These are phyloP conservation scores for Oikopleura dioica DNA, from an alignment of 23 tunicate genomes.

Conservation along the genomic window DNA sequence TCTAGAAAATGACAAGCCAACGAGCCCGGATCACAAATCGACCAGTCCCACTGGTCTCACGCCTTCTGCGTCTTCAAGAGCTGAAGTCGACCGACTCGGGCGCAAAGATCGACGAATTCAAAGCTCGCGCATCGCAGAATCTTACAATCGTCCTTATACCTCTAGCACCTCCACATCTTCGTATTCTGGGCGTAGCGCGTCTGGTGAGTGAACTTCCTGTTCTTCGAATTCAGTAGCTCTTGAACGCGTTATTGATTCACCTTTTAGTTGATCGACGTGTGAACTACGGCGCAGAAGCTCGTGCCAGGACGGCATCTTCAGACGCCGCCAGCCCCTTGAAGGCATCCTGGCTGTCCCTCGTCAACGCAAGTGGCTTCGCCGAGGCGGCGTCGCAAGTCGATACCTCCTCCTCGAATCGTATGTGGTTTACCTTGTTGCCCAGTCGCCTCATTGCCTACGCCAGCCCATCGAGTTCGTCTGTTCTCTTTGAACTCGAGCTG, in stretches of 20 bases:
- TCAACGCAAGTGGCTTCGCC: not conserved
- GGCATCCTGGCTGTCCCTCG: slow-evolving; percentile 1
- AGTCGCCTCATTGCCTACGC: not conserved
- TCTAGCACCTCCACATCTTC: not conserved
- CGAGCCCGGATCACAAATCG: not conserved
- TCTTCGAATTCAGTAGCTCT: not conserved
- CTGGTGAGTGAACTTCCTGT: not conserved
- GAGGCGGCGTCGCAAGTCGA: not conserved
- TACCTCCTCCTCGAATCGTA: not conserved
- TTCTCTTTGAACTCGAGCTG: not conserved
- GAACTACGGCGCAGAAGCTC: not conserved
- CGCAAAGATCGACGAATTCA: too few relatives aligned
- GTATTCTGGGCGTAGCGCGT: not conserved
- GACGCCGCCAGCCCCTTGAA: not conserved
- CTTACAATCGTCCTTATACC: not conserved
- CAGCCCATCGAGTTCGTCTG: not conserved
- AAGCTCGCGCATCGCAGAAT: too few relatives aligned
- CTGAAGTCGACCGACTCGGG: not conserved
- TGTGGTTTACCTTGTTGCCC: not conserved
- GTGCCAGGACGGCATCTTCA: not conserved
- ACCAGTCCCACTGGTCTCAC: not conserved
- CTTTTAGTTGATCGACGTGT: slow-evolving; percentile 8
- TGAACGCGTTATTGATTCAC: too few relatives aligned
- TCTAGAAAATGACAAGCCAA: not conserved
- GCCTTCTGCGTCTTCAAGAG: not conserved